A percentile compares a stretch with the other conserved stretches of the same genome.
phyloP scores from a whole-genome alignment of 2,797 vertebrate genomes.

The Mormyrus hasselquistii region DNA sequence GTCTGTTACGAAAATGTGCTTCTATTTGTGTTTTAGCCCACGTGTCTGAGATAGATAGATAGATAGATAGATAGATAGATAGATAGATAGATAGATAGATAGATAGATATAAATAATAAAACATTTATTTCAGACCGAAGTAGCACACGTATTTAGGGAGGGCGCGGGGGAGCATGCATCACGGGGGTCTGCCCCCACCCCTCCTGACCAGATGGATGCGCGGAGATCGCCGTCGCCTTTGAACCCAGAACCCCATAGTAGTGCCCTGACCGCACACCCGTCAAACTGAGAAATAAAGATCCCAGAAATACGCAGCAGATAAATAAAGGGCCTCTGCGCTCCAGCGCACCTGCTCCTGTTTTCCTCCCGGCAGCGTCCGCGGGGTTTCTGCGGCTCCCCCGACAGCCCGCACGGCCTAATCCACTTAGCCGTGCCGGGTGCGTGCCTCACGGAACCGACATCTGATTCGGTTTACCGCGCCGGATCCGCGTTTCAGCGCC shows the following conservation, averaged over 20 bases:
- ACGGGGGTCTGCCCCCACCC: neutral
- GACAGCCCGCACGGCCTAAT: slow-evolving; percentile 28
- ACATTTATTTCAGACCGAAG: neutral
- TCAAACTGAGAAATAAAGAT: neutral
- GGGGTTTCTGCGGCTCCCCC: neutral
- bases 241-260: neutral
- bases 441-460: slow-evolving; percentile 18
- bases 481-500: slow-evolving; percentile 29
- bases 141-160: neutral
- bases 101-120: no score
- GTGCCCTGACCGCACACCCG: neutral
- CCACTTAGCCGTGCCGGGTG: slow-evolving; percentile 21
- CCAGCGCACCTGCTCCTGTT: neutral
- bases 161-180: neutral
- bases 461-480: slow-evolving; percentile 31
- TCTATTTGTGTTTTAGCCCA: neutral
- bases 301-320: neutral
- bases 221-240: neutral
- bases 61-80: no score
- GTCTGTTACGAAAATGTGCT: neutral
- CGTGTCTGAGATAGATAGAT: neutral
- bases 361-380: neutral
- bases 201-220: neutral
- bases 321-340: neutral
- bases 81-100: no score